Conservation (phyloP, 1,140 invertebrate genomes). For the Gonioctena quinquepunctata region DNA sequence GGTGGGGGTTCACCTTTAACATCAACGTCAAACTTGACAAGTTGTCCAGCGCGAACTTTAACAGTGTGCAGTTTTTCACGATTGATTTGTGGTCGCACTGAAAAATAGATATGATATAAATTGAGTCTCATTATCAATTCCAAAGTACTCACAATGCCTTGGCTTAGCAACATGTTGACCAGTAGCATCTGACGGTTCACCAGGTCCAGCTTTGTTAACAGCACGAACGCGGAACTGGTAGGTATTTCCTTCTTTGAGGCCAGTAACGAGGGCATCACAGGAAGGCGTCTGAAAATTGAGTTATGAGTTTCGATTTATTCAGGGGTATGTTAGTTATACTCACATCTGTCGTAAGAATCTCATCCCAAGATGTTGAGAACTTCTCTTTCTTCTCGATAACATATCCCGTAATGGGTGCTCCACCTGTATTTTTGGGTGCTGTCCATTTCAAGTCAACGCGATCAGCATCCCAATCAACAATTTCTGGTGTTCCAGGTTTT, state of each 20-base stretch:
- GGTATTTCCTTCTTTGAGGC: conserved; percentile 86
- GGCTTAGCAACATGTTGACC: conserved; percentile 88
- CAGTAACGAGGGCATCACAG: conserved; percentile 81
- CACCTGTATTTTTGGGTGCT: conserved; percentile 85
- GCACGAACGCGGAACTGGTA: conserved; percentile 93
- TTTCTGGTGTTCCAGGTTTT: conserved; percentile 85
- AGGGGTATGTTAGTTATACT: no score
- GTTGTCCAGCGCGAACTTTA: conserved; percentile 87
- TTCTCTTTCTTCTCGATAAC: conserved; percentile 97
- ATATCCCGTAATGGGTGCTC: conserved; percentile 94
- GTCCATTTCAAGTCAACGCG: conserved; percentile 93
- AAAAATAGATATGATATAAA: conserved; percentile 38
- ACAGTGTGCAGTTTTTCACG: conserved; percentile 88
- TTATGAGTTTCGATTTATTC: no score
- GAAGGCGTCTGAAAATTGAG: conserved; percentile 66
- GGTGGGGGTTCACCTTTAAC: conserved; percentile 95
- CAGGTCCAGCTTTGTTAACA: conserved; percentile 92
- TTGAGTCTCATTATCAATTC: neutral
- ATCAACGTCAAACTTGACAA: conserved; percentile 91
- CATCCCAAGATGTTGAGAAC: conserved; percentile 84
- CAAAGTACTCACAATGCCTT: conserved; percentile 74
- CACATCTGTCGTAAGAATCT: conserved; percentile 78
- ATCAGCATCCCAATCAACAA: conserved; percentile 93
- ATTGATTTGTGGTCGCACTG: conserved; percentile 90
- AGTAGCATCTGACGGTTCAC: conserved; percentile 86